Conservation (phyloP, 2,113 vertebrate genomes). For the Onychostoma macrolepis region DNA sequence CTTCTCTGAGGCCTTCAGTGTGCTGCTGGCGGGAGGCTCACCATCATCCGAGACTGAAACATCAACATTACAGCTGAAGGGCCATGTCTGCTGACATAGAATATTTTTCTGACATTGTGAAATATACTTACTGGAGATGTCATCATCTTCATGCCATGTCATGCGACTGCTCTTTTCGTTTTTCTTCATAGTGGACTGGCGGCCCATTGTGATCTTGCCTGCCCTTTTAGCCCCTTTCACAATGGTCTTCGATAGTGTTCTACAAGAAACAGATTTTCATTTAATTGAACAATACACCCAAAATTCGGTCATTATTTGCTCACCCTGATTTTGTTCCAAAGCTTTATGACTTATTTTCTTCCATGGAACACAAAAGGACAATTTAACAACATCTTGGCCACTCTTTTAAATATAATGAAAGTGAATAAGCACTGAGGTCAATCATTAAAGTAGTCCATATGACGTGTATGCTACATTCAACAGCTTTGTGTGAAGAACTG, state of each 20-base stretch:
- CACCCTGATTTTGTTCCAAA: not conserved
- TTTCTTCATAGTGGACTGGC: slow-evolving; percentile 89
- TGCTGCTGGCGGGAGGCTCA: slow-evolving; percentile 86
- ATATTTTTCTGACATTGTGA: not conserved
- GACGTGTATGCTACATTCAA: not conserved
- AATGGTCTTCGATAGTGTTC: slow-evolving; percentile 95
- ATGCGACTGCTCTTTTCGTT: slow-evolving; percentile 85
- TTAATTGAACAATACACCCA: not conserved
- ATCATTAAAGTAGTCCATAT: not conserved
- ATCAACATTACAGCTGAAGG: not conserved
- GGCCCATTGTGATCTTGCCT: slow-evolving; percentile 97
- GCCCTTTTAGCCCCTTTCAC: slow-evolving; percentile 96
- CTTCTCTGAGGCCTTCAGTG: slow-evolving; percentile 91
- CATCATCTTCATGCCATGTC: slow-evolving; percentile 92
- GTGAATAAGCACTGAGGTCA: not conserved
- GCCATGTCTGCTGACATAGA: not conserved
- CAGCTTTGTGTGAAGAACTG: not conserved
- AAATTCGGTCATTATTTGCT: not conserved
- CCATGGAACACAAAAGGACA: not conserved
- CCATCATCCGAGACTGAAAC: slow-evolving; percentile 93
- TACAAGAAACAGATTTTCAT: slow-evolving; percentile 54
- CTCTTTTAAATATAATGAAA: not conserved
- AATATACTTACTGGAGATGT: slow-evolving; percentile 86
- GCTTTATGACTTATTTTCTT: not conserved
- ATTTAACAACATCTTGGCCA: not conserved